These are phyloP conservation scores for Rallus limicola DNA, from an alignment of 2,113 vertebrate genomes.

Conservation along the genomic window DNA sequence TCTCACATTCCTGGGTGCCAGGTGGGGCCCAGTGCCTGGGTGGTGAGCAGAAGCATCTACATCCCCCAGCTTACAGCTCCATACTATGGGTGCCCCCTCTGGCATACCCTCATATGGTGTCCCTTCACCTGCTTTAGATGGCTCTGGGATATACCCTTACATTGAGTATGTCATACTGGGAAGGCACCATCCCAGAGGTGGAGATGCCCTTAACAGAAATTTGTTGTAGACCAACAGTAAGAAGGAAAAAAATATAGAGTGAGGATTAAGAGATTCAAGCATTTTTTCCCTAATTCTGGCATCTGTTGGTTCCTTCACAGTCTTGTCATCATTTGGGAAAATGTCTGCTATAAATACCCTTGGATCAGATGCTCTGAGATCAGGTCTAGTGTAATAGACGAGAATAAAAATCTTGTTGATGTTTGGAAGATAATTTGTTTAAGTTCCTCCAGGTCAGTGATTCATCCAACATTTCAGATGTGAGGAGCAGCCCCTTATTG, in stretches of 20 bases:
- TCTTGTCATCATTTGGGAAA: constrained; percentile 26
- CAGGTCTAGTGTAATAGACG: neutral
- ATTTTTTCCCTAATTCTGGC: neutral
- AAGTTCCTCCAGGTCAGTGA: neutral
- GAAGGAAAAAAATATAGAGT: neutral
- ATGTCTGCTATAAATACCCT: constrained; percentile 20
- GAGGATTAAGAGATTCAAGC: neutral
- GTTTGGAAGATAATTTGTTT: neutral
- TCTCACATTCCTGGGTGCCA: neutral
- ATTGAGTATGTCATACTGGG: neutral
- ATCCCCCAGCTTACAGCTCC: neutral
- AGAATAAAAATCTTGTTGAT: neutral
- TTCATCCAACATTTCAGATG: neutral
- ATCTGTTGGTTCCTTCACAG: neutral
- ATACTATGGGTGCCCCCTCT: neutral
- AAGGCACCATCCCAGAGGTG: neutral
- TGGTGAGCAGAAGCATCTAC: neutral
- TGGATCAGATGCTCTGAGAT: constrained; percentile 10
- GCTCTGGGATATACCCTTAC: neutral
- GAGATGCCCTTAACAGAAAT: neutral
- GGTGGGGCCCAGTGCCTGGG: neutral
- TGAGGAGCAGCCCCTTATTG: neutral
- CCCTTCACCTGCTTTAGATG: neutral
- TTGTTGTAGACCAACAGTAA: neutral
- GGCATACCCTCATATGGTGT: accelerated